phyloP scores from a whole-genome alignment of 1,140 invertebrate genomes.

The Pseudomyrmex flavicornis region DNA sequence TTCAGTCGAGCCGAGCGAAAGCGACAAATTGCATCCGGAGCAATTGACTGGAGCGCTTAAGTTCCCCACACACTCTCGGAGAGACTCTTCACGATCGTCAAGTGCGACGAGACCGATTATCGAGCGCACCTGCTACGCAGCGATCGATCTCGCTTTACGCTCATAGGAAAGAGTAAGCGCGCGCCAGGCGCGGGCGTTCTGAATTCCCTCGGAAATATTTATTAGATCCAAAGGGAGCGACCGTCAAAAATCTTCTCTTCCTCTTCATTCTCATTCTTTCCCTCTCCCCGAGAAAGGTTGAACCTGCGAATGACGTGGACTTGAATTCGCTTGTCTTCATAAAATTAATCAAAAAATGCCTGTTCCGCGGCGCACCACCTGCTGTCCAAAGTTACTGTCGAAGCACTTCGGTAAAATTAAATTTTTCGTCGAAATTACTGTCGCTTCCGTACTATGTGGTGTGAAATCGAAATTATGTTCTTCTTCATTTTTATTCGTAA shows the following conservation, averaged over 20 bases:
- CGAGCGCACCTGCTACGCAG: slow-evolving; percentile 67
- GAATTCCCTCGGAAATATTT: slow-evolving; percentile 65
- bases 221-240: slow-evolving; percentile 45
- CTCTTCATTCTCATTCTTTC: too few relatives aligned
- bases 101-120: slow-evolving; percentile 70
- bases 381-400: slow-evolving; percentile 43
- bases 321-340: slow-evolving; percentile 50
- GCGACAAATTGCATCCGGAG: slow-evolving; percentile 69
- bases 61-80: slow-evolving; percentile 11
- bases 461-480: slow-evolving; percentile 38
- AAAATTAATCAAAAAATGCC: slow-evolving; percentile 65
- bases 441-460: slow-evolving; percentile 9
- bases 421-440: slow-evolving; percentile 54
- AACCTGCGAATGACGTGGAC: slow-evolving; percentile 39
- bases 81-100: slow-evolving; percentile 55
- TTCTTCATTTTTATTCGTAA: not conserved
- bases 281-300: not conserved
- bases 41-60: slow-evolving; percentile 71
- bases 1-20: slow-evolving; percentile 32
- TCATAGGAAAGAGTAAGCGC: slow-evolving; percentile 13
- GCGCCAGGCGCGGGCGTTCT: slow-evolving; percentile 9
- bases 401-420: slow-evolving; percentile 48
- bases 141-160: slow-evolving; percentile 60
- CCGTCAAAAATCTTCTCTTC: slow-evolving; percentile 27
- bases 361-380: slow-evolving; percentile 40